phyloP scores from a whole-genome alignment of 2,113 vertebrate genomes.

The Turdus rufiventris region DNA sequence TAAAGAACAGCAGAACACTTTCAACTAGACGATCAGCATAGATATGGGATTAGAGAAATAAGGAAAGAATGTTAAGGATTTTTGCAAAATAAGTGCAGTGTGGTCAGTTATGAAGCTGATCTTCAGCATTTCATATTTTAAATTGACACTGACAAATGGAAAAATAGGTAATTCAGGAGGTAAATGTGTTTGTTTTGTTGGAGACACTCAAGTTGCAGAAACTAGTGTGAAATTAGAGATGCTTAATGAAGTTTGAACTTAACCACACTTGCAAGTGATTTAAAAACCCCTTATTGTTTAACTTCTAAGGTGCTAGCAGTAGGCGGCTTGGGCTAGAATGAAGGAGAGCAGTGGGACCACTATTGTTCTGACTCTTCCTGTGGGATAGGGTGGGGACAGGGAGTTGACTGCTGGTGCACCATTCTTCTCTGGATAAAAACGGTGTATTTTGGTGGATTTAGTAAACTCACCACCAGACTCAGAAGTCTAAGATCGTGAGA shows the following conservation, averaged over 20 bases:
- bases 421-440: neutral
- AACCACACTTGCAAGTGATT: neutral
- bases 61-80: neutral
- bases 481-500: constrained; percentile 9
- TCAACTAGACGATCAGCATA: neutral
- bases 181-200: neutral
- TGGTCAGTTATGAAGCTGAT: neutral
- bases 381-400: constrained; percentile 43
- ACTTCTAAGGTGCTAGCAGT: neutral
- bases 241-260: neutral
- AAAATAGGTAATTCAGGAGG: neutral
- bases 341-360: neutral
- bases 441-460: neutral
- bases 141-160: neutral
- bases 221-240: neutral
- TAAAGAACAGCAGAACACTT: neutral
- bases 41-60: neutral
- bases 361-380: constrained; percentile 53
- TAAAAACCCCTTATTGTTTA: neutral
- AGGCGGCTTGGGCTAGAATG: neutral
- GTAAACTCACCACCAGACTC: neutral
- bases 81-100: neutral
- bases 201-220: neutral
- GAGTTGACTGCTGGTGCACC: neutral
- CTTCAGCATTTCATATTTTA: neutral